Percentiles rank a stretch among this genome's conserved stretches.
phyloP scores from a whole-genome alignment of 2,888 invertebrate species.

The Orthonychiurus folsomi region DNA sequence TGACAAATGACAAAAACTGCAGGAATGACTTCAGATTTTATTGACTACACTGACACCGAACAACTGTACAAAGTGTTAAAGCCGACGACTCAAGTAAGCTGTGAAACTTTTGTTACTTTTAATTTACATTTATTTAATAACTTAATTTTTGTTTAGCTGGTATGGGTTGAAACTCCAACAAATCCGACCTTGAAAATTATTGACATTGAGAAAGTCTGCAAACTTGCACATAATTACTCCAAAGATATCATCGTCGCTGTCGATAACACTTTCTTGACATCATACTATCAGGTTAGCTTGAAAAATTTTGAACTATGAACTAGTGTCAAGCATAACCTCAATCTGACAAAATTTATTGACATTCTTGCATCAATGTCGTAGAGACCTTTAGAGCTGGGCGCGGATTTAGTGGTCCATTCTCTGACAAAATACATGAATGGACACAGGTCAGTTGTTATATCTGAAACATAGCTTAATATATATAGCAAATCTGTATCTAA shows the following conservation, averaged over 20 bases:
- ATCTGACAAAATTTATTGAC: neutral
- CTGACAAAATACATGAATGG: constrained; percentile 98
- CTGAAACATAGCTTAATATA: no score
- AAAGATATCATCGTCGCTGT: constrained; percentile 47
- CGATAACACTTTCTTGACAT: constrained; percentile 47
- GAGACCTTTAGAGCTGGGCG: constrained; percentile 80
- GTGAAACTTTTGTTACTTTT: neutral
- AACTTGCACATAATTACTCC: constrained; percentile 43
- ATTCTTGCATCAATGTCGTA: constrained; percentile 44
- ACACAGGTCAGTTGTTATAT: no score
- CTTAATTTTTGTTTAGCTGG: constrained; percentile 47
- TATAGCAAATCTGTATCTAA: no score
- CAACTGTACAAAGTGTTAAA: constrained; percentile 47
- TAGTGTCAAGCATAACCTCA: no score
- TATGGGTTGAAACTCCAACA: constrained; percentile 56
- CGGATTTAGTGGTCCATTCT: constrained; percentile 84
- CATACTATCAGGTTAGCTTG: constrained; percentile 19
- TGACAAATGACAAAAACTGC: constrained; percentile 31
- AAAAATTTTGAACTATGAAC: neutral
- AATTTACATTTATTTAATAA: neutral
- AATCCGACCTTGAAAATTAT: constrained; percentile 53
- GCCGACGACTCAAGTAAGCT: constrained; percentile 49
- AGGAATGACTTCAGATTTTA: constrained; percentile 48
- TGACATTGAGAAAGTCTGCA: constrained; percentile 48
- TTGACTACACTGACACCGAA: constrained; percentile 48